Conservation (phyloP, 1,140 invertebrate genomes). For the Heliconius congener region DNA sequence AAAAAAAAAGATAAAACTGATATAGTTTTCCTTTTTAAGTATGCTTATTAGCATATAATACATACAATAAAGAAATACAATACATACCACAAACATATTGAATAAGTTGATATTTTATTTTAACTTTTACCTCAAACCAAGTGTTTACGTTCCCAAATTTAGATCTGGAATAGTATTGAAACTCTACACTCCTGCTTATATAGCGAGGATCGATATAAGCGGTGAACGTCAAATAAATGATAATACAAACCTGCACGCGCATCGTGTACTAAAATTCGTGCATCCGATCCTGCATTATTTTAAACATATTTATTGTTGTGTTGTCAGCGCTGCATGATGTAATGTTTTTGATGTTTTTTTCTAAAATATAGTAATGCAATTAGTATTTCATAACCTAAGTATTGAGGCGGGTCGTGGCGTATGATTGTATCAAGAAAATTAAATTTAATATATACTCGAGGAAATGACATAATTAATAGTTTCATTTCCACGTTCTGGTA, state of each 20-base stretch:
- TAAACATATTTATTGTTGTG: constrained; percentile 14
- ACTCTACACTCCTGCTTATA: constrained; percentile 61
- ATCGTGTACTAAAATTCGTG: constrained; percentile 65
- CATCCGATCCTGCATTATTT: constrained; percentile 42
- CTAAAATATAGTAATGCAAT: too few relatives aligned
- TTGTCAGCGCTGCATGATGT: not conserved
- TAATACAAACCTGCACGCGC: constrained; percentile 61
- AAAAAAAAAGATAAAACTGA: constrained; percentile 36
- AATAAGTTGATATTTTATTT: constrained; percentile 12
- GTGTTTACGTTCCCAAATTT: constrained; percentile 51
- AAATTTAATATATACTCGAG: too few relatives aligned
- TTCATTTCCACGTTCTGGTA: too few relatives aligned
- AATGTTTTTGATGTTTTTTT: too few relatives aligned
- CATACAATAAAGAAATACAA: not conserved
- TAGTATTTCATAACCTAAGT: too few relatives aligned
- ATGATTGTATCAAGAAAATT: too few relatives aligned
- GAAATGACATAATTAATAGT: too few relatives aligned
- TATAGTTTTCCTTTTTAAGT: not conserved
- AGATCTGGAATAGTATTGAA: constrained; percentile 60
- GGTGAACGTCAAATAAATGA: constrained; percentile 64
- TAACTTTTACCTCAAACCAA: not conserved
- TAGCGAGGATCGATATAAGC: constrained; percentile 47
- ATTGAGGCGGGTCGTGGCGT: too few relatives aligned
- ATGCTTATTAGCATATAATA: not conserved
- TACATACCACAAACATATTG: constrained; percentile 67